phyloP scores from a whole-genome alignment of 2,888 invertebrate species.

The Ommatoiulus sabulosus region DNA sequence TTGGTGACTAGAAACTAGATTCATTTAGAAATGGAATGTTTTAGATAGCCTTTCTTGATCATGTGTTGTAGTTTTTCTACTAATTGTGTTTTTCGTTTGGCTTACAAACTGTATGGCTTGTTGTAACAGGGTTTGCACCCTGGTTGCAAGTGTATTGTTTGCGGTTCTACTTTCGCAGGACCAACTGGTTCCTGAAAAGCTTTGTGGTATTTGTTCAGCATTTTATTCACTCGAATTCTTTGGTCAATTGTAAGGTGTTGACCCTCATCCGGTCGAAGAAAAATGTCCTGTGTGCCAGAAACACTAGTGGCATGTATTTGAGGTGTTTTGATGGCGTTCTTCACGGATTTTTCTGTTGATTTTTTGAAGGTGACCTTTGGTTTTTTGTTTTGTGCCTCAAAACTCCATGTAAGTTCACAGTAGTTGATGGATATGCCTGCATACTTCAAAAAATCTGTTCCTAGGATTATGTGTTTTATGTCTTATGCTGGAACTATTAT shows the following conservation, averaged over 20 bases:
- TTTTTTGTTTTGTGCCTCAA: too few relatives aligned
- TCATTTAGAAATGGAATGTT: not conserved
- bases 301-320: not conserved
- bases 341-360: too few relatives aligned
- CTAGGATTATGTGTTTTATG: not conserved
- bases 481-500: not conserved
- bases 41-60: too few relatives aligned
- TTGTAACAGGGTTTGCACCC: not conserved
- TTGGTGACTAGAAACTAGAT: not conserved
- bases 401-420: not conserved
- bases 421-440: not conserved
- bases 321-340: too few relatives aligned
- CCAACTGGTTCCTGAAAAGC: not conserved
- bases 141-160: not conserved
- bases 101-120: not conserved
- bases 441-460: not conserved
- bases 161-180: not conserved
- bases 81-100: not conserved
- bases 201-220: not conserved
- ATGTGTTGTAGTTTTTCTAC: not conserved
- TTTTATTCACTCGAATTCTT: not conserved
- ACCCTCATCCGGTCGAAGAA: not conserved
- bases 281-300: not conserved
- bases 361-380: too few relatives aligned
- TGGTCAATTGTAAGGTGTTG: not conserved